A percentile compares a stretch with the other conserved stretches of the same genome.
These are phyloP conservation scores for Carapus acus DNA, from an alignment of 2,797 vertebrate species.

Conservation along the genomic window DNA sequence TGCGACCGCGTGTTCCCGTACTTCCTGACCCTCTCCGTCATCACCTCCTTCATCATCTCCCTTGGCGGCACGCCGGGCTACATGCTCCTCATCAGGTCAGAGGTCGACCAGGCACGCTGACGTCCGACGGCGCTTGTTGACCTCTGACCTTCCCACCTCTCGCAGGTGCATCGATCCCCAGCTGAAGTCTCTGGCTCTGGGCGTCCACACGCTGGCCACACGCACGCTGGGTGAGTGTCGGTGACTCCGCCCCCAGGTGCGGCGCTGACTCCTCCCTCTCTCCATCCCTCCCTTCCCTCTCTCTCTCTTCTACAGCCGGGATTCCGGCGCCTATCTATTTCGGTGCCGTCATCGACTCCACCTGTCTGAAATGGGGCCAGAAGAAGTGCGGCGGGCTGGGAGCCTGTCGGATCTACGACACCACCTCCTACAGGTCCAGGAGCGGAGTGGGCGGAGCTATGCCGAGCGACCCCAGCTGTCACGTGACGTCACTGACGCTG, in stretches of 20 bases:
- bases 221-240: conserved; percentile 61
- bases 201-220: conserved; percentile 66
- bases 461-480: too few relatives aligned
- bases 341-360: conserved; percentile 83
- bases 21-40: conserved; percentile 69
- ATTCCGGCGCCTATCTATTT: conserved; percentile 78
- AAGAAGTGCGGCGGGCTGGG: conserved; percentile 78
- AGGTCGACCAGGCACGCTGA: too few relatives aligned
- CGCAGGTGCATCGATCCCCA: conserved; percentile 71
- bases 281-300: too few relatives aligned
- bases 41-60: conserved; percentile 68
- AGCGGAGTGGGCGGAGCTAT: too few relatives aligned
- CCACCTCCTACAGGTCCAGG: conserved; percentile 70
- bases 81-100: conserved; percentile 78
- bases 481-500: too few relatives aligned
- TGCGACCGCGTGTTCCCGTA: conserved; percentile 78
- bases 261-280: not conserved
- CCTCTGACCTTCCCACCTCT: conserved; percentile 9
- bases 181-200: conserved; percentile 69
- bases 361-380: conserved; percentile 83
- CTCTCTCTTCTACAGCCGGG: conserved; percentile 59
- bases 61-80: conserved; percentile 70
- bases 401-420: conserved; percentile 82
- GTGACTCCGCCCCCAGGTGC: not conserved
- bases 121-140: too few relatives aligned